These are phyloP conservation scores for Rhodophaea formosa DNA, from an alignment of 2,888 invertebrate genomes.

Conservation along the genomic window DNA sequence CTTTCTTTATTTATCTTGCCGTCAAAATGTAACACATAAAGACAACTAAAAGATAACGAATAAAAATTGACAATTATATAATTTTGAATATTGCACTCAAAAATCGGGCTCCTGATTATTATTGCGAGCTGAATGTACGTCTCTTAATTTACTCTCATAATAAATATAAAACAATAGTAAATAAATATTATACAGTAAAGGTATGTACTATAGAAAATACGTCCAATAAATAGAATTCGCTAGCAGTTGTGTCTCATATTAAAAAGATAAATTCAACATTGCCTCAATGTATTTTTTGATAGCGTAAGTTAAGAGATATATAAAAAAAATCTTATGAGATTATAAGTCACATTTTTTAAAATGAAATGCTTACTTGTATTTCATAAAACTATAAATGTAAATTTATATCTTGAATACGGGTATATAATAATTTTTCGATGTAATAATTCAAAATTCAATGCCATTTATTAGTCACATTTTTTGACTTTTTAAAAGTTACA, in stretches of 20 bases:
- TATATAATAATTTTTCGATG: background rate
- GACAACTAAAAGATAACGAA: no score
- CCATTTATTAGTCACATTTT: background rate
- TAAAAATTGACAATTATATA: no score
- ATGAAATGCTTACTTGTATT: conserved; percentile 10
- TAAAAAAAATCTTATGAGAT: conserved; percentile 13
- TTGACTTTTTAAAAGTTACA: background rate
- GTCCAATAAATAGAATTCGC: background rate
- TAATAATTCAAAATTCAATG: background rate
- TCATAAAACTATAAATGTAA: conserved; percentile 18
- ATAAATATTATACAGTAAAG: no score
- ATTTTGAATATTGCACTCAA: background rate
- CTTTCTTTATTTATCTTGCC: no score
- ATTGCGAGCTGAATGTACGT: background rate
- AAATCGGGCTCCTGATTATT: background rate
- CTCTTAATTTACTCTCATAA: background rate
- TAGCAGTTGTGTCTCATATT: background rate
- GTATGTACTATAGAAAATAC: background rate
- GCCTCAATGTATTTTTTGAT: background rate
- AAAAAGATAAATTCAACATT: background rate
- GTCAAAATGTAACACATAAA: no score
- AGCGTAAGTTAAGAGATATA: conserved; percentile 5
- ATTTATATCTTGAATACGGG: conserved; percentile 5
- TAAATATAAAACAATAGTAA: background rate
- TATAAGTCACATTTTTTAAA: conserved; percentile 7